Evolutionary conservation across 2,888 invertebrate genomes (phyloP).

Genomic region (Chymomyza procnemis): DNA sequence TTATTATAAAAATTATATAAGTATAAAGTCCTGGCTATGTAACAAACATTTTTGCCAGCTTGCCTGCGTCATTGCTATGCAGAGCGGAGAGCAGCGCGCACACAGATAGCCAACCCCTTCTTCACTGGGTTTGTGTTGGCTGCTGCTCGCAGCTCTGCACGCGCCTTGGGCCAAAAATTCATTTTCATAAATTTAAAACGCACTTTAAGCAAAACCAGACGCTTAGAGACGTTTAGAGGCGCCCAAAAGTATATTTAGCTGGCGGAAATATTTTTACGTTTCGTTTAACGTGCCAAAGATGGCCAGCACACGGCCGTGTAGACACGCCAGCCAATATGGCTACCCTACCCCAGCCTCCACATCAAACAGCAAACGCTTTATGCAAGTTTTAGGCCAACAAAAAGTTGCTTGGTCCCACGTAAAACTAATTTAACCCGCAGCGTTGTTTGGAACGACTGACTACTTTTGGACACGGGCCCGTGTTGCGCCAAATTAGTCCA

Average conservation of each 20-base stretch:
- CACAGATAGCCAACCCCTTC: neutral
- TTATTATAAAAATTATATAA: conserved; percentile 65
- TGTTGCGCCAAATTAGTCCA: conserved; percentile 67
- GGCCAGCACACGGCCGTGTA: conserved; percentile 22
- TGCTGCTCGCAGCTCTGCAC: too few relatives aligned
- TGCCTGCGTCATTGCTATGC: conserved; percentile 54
- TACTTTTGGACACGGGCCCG: conserved; percentile 57
- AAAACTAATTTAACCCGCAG: conserved; percentile 71
- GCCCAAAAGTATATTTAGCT: conserved; percentile 73
- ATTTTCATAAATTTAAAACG: conserved; percentile 72
- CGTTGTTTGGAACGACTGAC: conserved; percentile 47
- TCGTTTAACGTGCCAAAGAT: conserved; percentile 75
- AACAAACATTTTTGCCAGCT: conserved; percentile 26
- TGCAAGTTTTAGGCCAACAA: conserved; percentile 11
- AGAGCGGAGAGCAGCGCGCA: conserved; percentile 18
- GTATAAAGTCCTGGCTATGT: conserved; percentile 9
- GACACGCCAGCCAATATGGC: neutral
- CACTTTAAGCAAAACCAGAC: conserved; percentile 56
- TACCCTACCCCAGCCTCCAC: neutral
- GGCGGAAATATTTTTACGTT: conserved; percentile 76
- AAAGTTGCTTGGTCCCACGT: conserved; percentile 61
- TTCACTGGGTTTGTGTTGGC: too few relatives aligned
- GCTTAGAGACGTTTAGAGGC: conserved; percentile 48
- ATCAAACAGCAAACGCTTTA: too few relatives aligned
- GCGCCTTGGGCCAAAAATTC: conserved; percentile 64